Evolutionary conservation across 2,797 vertebrate genomes (phyloP).

Genomic region (Gambelia wislizenii): DNA sequence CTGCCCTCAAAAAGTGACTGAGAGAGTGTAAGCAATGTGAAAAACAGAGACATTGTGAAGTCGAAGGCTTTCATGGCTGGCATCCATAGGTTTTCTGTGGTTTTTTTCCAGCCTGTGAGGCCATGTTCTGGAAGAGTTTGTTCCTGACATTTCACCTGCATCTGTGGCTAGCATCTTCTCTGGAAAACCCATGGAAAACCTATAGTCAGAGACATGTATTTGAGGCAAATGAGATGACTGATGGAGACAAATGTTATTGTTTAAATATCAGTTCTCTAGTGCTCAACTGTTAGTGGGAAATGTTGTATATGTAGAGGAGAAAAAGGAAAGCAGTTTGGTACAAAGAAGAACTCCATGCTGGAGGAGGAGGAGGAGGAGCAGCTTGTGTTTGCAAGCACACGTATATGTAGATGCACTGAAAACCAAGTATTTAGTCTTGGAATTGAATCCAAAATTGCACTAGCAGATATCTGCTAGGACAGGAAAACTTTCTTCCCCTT

Average conservation of each 20-base stretch:
- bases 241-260: slow-evolving; percentile 20
- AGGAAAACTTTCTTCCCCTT: not conserved
- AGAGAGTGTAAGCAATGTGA: slow-evolving; percentile 3
- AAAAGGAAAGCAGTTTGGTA: not conserved
- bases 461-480: not conserved
- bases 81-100: no score
- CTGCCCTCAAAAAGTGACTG: not conserved
- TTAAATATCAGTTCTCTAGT: not conserved
- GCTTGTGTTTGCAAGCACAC: not conserved
- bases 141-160: no score
- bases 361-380: not conserved
- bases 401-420: not conserved
- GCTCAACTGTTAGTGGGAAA: not conserved
- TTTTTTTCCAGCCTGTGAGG: no score
- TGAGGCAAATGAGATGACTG: slow-evolving; percentile 15
- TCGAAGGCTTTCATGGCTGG: no score
- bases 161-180: no score
- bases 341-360: slow-evolving; percentile 25
- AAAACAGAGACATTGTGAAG: slow-evolving; percentile 12
- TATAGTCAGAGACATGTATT: not conserved
- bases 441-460: not conserved
- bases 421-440: not conserved
- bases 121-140: no score
- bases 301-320: not conserved
- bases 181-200: no score